Evolutionary conservation across 2,113 vertebrate genomes (phyloP).

Genomic region (Pholis gunnellus): DNA sequence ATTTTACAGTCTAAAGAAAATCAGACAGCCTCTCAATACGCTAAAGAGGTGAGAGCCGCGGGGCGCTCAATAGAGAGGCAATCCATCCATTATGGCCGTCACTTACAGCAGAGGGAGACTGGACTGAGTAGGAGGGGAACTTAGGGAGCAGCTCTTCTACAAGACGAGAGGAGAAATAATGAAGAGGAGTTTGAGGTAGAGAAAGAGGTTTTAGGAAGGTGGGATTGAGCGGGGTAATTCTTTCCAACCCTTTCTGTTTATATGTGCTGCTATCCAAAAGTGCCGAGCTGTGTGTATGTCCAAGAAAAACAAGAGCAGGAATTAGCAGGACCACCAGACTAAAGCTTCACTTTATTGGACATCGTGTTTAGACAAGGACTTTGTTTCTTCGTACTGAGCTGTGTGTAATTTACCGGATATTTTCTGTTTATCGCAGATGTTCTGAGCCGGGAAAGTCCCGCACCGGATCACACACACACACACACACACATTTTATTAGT

Average conservation of each 20-base stretch:
- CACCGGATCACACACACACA: neutral
- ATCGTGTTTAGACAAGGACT: conserved; percentile 64
- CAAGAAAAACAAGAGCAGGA: conserved; percentile 58
- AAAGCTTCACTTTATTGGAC: conserved; percentile 69
- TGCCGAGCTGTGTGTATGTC: conserved; percentile 11
- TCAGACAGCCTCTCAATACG: conserved; percentile 60
- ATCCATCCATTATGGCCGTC: conserved; percentile 62
- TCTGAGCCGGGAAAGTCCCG: neutral
- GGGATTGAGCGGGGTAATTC: conserved; percentile 22
- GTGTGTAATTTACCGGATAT: conserved; percentile 55
- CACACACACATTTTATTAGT: neutral
- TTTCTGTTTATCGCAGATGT: conserved; percentile 58
- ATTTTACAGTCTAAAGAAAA: conserved; percentile 64
- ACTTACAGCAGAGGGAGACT: conserved; percentile 36
- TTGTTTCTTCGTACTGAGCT: conserved; percentile 38
- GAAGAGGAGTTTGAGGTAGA: conserved; percentile 9
- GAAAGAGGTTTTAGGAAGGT: neutral
- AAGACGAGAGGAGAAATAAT: conserved; percentile 9
- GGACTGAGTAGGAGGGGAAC: conserved; percentile 15
- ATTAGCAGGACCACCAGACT: conserved; percentile 43
- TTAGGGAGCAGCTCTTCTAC: conserved; percentile 1
- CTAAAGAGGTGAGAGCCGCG: conserved; percentile 55
- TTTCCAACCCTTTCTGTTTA: conserved; percentile 48
- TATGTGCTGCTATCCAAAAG: conserved; percentile 40
- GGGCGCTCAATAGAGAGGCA: conserved; percentile 48